Evolutionary conservation across 2,888 invertebrate species (phyloP), one percentile per base, ranked within the genome.

Genomic region (Tridacna crocea): DNA sequence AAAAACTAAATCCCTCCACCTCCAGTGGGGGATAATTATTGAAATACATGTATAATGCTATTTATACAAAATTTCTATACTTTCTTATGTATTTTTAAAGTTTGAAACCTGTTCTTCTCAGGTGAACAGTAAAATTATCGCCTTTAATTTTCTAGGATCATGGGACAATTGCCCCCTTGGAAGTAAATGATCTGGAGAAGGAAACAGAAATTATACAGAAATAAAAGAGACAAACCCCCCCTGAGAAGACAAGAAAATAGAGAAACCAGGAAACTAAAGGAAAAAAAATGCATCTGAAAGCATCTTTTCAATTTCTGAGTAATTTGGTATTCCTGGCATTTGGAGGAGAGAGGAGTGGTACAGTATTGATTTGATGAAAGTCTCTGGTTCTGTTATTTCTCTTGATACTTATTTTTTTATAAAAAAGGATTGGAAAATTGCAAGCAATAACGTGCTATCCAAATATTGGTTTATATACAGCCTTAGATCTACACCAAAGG

Each of bases 301-400:
- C 19, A 19, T 66, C 66, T 66, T 26, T 66, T 66, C 46, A 66
- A 66, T 66, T 66, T 27, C 66, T 46, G 46, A 24, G 66, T 36
- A 66, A 55, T 55, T 55, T 19, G 17, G 19, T 55, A 55, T 55
- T 55, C 55, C 55, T 19, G 55, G 17, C 15, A 15, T 36, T 36
- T 55, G 55, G 55, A 55, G 15, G 15, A 19, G 55, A 55, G 55
- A 66, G 66, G 66, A 66, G 46, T 66, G 66, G 66, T 27, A 24
- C 66, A 46, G 36, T 66, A 66, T 66, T 66, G 66, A 66, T 66
- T 66, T 46, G 46, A 66, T 46, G 46, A 66, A 36, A 66, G 46
- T 66, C 66, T 66, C 46, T 46, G n/a, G 8, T 66, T 66, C 66
- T 66, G 66, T 66, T 66, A 66, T 66, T 66, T 66, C 66, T 66